phyloP scores from a whole-genome alignment of 2,113 vertebrate genomes.

The Muntiacus muntjak region DNA sequence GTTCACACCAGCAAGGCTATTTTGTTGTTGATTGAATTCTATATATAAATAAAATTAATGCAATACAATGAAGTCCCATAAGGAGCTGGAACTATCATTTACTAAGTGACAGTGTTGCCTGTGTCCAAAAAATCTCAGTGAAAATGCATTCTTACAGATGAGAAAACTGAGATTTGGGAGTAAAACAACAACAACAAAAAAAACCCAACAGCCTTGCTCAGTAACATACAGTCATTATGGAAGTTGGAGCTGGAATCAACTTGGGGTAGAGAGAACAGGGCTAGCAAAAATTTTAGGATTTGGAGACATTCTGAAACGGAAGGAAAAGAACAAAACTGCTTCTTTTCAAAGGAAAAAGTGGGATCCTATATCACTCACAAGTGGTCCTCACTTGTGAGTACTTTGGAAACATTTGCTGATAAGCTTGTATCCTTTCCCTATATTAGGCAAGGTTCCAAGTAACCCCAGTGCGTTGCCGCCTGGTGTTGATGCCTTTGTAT shows the following conservation, averaged over 20 bases:
- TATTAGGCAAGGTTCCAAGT: background rate
- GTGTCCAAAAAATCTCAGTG: background rate
- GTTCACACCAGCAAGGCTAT: background rate
- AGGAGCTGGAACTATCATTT: background rate
- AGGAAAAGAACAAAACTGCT: background rate
- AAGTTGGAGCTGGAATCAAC: background rate
- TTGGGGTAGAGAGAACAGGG: background rate
- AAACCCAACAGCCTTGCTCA: background rate
- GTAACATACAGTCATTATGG: background rate
- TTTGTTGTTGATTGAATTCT: background rate
- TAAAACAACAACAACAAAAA: background rate
- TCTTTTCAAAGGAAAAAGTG: background rate
- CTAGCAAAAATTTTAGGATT: background rate
- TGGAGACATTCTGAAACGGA: background rate
- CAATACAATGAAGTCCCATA: background rate
- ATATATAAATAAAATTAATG: background rate
- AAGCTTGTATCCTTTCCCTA: background rate
- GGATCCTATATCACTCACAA: background rate
- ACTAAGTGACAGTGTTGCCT: background rate
- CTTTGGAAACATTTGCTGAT: background rate
- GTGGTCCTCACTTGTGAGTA: background rate
- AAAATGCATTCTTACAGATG: background rate
- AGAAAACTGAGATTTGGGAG: background rate
- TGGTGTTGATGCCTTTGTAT: background rate
- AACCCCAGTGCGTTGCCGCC: background rate